Percentiles rank a stretch among this genome's conserved stretches.
Evolutionary conservation across 2,113 vertebrate species (phyloP).

Genomic region (Delphinus delphis): DNA sequence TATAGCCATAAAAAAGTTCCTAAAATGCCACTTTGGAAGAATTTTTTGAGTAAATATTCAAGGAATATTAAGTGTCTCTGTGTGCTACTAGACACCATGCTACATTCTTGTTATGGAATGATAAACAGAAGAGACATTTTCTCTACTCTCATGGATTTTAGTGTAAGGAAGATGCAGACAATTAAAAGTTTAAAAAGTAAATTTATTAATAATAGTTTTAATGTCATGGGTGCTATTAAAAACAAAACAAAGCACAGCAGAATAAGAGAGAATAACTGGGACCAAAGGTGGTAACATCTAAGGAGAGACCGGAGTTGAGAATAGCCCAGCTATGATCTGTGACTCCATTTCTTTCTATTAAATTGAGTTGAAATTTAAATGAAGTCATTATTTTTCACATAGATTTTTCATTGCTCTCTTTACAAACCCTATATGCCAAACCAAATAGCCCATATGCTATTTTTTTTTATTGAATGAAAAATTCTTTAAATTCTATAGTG

Average conservation of each 20-base stretch:
- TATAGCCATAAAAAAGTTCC: neutral
- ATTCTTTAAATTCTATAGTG: neutral
- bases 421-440: neutral
- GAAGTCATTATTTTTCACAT: neutral
- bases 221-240: neutral
- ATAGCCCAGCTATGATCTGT: neutral
- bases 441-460: neutral
- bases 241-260: neutral
- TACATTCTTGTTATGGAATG: neutral
- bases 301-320: neutral
- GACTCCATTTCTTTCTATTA: slow-evolving; percentile 3
- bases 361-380: neutral
- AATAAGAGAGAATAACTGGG: neutral
- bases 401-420: neutral
- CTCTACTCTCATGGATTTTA: neutral
- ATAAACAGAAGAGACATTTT: neutral
- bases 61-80: neutral
- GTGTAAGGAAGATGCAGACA: neutral
- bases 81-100: neutral
- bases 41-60: neutral
- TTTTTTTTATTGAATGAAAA: neutral
- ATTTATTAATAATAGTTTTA: neutral
- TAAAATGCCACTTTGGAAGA: neutral
- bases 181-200: neutral
- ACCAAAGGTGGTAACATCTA: neutral